These are phyloP conservation scores for Thereva unica DNA, from an alignment of 2,888 invertebrate species.

Conservation along the genomic window DNA sequence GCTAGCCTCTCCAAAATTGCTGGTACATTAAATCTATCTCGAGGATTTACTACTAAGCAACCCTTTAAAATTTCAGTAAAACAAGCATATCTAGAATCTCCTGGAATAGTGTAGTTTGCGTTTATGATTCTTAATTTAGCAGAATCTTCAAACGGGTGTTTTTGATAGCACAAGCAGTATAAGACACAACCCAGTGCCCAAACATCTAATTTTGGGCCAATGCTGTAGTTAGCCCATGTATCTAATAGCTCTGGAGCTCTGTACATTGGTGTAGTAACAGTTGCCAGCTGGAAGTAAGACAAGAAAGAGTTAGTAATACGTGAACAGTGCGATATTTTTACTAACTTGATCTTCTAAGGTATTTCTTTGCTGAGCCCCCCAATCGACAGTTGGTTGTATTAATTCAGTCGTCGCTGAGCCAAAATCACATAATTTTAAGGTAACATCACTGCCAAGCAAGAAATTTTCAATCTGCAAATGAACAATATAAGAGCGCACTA, in stretches of 20 bases:
- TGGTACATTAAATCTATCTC: constrained; percentile 76
- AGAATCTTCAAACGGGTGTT: constrained; percentile 96
- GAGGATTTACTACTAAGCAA: constrained; percentile 81
- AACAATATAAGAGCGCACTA: constrained; percentile 15
- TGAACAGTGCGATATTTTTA: constrained; percentile 23
- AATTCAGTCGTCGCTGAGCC: constrained; percentile 89
- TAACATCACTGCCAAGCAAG: constrained; percentile 81
- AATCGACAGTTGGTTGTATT: constrained; percentile 81
- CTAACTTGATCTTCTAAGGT: constrained; percentile 90
- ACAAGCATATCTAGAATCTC: constrained; percentile 78
- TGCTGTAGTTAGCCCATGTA: constrained; percentile 93
- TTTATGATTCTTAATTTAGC: constrained; percentile 95
- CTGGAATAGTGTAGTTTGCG: constrained; percentile 87
- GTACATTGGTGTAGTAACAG: constrained; percentile 91
- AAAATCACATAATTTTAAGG: constrained; percentile 95
- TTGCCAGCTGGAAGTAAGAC: constrained; percentile 65
- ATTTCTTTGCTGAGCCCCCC: constrained; percentile 90
- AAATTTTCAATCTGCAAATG: constrained; percentile 81
- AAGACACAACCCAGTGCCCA: constrained; percentile 98
- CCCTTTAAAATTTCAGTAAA: constrained; percentile 90
- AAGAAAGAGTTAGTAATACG: constrained; percentile 22
- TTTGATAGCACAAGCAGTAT: constrained; percentile 87
- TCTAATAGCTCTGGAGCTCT: constrained; percentile 98
- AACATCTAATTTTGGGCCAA: constrained; percentile 87
- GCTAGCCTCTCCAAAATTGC: constrained; percentile 83